Evolutionary conservation across 2,797 vertebrate species (phyloP), one percentile per base, ranked within the genome.

Genomic region (Limosa lapponica): DNA sequence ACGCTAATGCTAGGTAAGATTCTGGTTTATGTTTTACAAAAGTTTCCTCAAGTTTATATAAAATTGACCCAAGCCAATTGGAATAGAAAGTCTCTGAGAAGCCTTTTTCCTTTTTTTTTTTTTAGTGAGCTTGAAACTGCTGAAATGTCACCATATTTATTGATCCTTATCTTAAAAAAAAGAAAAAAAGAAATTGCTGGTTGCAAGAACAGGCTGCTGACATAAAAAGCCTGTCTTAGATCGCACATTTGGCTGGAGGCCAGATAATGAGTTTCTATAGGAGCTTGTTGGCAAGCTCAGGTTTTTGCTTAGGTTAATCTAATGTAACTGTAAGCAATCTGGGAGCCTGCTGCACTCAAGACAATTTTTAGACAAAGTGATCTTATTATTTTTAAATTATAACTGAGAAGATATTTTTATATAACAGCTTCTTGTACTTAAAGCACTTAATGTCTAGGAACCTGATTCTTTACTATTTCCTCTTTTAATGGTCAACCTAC

Each of bases 261-360:
- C 73, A 84, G 83, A 22, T 82, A 66, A 71, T 67, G 66, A 62
- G 73, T 90, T 92, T 91, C 91, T 91, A 13, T 84, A 82, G 80
- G 90, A 93, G 80, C 48, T 89, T 90, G 82, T 93, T 94, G 96
- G 93, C 89, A 96, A 95, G 95, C 82, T 83, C 80, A 65, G 48
- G 7, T 90, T 93, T 96, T 93, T 95, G 71, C 91, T 95, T 75
- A 77, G 82, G 78, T 87, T 95, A 88, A 93, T 91, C 48, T 84
- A 75, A 84, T 93, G 70, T 93, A 96, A 86, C 80, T 88, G 87
- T 88, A 93, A 94, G 91, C 86, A 91, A 75, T 95, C 73, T 64
- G 36, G 55, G 59, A 91, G 55, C 48, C 55, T 79, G 36, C 59
- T 93, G 71, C 13, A 55, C 49, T 65, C 24, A 46, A 82, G 87